Base-by-base conservation (phyloP, 2,113 vertebrate genomes). In the Galeopterus variegatus region DNA sequence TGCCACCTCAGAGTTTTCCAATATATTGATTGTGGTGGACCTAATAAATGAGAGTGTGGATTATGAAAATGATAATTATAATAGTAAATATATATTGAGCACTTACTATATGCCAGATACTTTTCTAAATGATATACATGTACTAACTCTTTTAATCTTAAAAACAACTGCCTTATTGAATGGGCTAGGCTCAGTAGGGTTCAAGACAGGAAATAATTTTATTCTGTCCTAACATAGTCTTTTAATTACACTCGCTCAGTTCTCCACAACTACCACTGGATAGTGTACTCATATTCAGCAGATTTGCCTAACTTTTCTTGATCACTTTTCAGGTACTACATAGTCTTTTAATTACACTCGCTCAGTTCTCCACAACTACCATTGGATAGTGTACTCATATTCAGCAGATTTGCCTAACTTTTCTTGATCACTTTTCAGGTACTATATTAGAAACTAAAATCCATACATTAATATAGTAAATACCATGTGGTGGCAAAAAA, bases 81-180 rank as follows among this genome's bases (percentile, higher is more conserved):
- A 56, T 64, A 77, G 2, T 77, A 72, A 95, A 77, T 54, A 70
- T 28, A 73, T 58, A 87, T 26, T 65, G 52, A 92, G 28, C 21
- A 87, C 14, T 79, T 69, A 36, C 19, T 64, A 23, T 56, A 24
- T 56, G 9, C 45, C 60, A 89, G 33, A n/a, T 7, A n/a, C 18
- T 82, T 79, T 87, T 72, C 33, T 67, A 76, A 88, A 62, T 86
- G 54, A 88, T 65, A 62, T 81, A 31, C 5, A 2, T 75, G 12
- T 92, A 45, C 87, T 97, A 90, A 76, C 10, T 96, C 26, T 83
- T 28, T 81, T 64, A 69, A 72, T 95, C 17, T 21, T 48, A 67
- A 26, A 10, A 64, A 84, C 26, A 87, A 50, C 54, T 24, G n/a
- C n/a, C 75, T 97, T 80, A 81, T 41, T 70, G 67, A 85, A 64